These are phyloP conservation scores for Allophyes oxyacanthae DNA, from an alignment of 2,888 invertebrate genomes.

Conservation along the genomic window DNA sequence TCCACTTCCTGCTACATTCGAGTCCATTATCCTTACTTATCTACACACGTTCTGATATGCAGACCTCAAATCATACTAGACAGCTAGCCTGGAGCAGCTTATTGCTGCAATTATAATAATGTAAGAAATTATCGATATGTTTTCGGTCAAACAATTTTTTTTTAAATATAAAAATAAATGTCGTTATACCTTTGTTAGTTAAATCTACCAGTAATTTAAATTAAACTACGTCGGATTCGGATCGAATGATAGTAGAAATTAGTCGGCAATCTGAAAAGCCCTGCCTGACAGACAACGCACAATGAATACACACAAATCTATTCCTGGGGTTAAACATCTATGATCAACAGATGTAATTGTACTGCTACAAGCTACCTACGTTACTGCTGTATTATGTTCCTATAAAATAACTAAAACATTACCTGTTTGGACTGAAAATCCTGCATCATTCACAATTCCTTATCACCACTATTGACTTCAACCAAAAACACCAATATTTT, in stretches of 20 bases:
- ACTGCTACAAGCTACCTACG: not conserved
- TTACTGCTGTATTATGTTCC: not conserved
- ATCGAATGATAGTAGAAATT: too few relatives aligned
- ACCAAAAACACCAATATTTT: not conserved
- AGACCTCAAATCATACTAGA: not conserved
- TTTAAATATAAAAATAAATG: too few relatives aligned
- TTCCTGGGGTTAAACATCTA: not conserved
- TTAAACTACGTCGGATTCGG: too few relatives aligned
- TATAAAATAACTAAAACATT: constrained; percentile 9
- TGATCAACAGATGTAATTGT: constrained; percentile 1
- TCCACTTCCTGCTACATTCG: too few relatives aligned
- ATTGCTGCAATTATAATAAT: too few relatives aligned
- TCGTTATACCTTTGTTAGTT: too few relatives aligned
- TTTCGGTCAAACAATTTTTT: too few relatives aligned
- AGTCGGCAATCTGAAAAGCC: too few relatives aligned
- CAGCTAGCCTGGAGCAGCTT: too few relatives aligned
- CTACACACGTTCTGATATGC: not conserved
- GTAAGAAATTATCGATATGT: too few relatives aligned
- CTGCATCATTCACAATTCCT: constrained; percentile 29
- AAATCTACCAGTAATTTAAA: too few relatives aligned
- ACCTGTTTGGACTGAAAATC: constrained; percentile 37
- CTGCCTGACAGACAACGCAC: too few relatives aligned
- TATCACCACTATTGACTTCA: constrained; percentile 18
- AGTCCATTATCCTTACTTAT: not conserved
- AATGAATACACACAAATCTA: constrained; percentile 3